Evolutionary conservation across 2,113 vertebrate genomes (phyloP), one percentile per base, ranked within the genome.

Genomic region (Salminus brasiliensis): DNA sequence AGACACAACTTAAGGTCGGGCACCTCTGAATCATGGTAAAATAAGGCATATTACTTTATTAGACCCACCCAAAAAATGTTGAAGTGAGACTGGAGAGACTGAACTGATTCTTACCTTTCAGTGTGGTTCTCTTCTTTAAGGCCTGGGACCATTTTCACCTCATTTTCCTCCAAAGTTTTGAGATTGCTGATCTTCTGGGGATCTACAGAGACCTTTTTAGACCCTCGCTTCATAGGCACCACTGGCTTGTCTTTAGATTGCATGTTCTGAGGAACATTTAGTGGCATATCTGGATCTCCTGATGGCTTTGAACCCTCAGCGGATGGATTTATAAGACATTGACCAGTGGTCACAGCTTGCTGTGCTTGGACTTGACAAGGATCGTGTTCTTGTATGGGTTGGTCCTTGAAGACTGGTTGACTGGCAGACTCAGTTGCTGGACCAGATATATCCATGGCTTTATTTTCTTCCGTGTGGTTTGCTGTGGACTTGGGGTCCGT

Each of bases 71-170:
- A 47, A 47, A 47, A 47, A 47, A 55, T 21, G 21, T 63, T 10
- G 47, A 47, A 32, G 1, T n/a, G 41, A 34, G 21, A 67, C 45
- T 66, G 11, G 55, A 49, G 41, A 5, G 72, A 30, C 4, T 2
- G 10, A 36, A 27, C n/a, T 34, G 21, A 18, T 47, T 60, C 52
- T 74, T 80, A 80, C 79, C 72, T 74, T 65, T 49, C 66, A 21
- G 9, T 43, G 27, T 67, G 34, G 6, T 66, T 15, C 25, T 25
- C 27, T 21, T 63, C 57, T 13, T 36, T 25, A 41, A 7, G 30
- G 13, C 43, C 52, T 18, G 30, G 16, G 16, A 4, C 23, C 2
- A 47, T 27, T 23, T 73, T 27, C 29, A 23, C 39, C 69, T 67
- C 45, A 5, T 43, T 25, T 12, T 30, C 52, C n/a, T 72, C 45